Conservation (phyloP, 2,797 vertebrate species). For the Adrianichthys oophorus region DNA sequence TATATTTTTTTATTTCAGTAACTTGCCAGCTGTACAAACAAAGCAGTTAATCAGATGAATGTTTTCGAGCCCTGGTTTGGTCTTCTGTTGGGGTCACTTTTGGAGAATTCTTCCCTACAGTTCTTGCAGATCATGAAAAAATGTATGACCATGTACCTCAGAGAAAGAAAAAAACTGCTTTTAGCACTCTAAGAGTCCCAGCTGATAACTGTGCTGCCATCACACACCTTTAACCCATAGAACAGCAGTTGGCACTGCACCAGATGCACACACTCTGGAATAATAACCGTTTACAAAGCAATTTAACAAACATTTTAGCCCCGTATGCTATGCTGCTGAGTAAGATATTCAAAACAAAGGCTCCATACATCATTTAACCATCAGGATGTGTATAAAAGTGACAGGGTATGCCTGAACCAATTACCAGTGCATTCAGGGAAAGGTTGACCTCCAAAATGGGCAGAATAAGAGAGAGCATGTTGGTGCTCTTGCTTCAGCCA, state of each 20-base stretch:
- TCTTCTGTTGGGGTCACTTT: too few species aligned
- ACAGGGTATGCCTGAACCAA: slow-evolving; percentile 20
- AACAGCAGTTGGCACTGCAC: slow-evolving; percentile 56
- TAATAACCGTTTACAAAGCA: slow-evolving; percentile 65
- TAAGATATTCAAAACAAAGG: slow-evolving; percentile 69
- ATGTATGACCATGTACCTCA: too few species aligned
- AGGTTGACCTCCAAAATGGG: slow-evolving; percentile 56
- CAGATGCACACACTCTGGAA: slow-evolving; percentile 66
- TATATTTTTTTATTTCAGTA: too few species aligned
- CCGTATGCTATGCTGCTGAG: slow-evolving; percentile 63
- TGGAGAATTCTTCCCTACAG: too few species aligned
- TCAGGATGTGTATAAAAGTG: slow-evolving; percentile 70
- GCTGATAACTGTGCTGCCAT: slow-evolving; percentile 23
- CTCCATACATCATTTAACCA: slow-evolving; percentile 64
- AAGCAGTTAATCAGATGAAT: too few species aligned
- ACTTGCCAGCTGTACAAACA: too few species aligned
- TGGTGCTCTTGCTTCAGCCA: neutral
- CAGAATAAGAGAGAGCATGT: slow-evolving; percentile 51
- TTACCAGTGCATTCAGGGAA: slow-evolving; percentile 42
- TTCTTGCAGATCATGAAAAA: too few species aligned
- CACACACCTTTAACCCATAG: slow-evolving; percentile 43
- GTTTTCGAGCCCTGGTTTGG: too few species aligned
- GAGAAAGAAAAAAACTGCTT: slow-evolving; percentile 3
- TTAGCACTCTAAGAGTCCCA: slow-evolving; percentile 8
- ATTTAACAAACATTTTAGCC: slow-evolving; percentile 69